Conservation (phyloP, 2,888 invertebrate species). For the Eudemis profundana region DNA sequence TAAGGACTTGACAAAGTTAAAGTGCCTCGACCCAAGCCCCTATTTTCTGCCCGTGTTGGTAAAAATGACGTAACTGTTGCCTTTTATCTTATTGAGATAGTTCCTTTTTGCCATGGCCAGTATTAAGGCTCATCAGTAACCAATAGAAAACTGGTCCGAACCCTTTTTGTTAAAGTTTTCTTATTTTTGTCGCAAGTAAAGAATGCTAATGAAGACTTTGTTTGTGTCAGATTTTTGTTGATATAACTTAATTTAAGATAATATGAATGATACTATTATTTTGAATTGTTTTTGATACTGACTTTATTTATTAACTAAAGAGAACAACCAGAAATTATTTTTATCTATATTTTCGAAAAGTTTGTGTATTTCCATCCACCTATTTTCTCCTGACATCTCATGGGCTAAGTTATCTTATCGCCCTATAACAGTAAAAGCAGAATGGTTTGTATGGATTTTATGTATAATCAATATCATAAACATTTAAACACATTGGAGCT, state of each 20-base stretch:
- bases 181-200: slow-evolving; percentile 30
- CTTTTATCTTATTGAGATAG: background rate
- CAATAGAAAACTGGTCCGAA: slow-evolving; percentile 44
- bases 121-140: slow-evolving; percentile 43
- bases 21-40: slow-evolving; percentile 19
- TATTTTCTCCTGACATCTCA: background rate
- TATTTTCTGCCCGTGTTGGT: background rate
- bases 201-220: slow-evolving; percentile 47
- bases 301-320: too few relatives aligned
- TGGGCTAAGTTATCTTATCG: background rate
- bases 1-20: slow-evolving; percentile 18
- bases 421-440: background rate
- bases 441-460: background rate
- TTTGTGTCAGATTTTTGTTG: background rate
- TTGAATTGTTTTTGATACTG: background rate
- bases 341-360: too few relatives aligned
- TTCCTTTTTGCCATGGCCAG: background rate
- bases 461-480: background rate
- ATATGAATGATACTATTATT: background rate
- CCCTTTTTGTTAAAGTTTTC: slow-evolving; percentile 43
- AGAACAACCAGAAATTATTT: too few relatives aligned
- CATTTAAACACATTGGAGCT: background rate
- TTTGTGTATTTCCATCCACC: background rate
- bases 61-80: background rate
- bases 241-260: background rate